Conservation (phyloP, 2,888 invertebrate genomes). For the Apamea crenata region DNA sequence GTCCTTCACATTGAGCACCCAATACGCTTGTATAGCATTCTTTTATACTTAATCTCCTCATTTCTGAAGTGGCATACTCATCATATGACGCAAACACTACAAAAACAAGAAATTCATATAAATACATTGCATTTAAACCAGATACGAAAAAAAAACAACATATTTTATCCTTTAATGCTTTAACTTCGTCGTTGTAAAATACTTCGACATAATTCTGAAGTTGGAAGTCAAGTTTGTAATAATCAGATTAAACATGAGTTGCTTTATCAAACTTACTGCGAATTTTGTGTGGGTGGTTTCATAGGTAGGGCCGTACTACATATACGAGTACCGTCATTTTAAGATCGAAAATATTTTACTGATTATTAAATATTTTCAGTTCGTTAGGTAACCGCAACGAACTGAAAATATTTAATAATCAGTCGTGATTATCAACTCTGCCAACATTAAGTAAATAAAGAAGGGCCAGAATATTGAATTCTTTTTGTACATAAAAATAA, state of each 20-base stretch:
- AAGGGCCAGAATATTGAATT: background rate
- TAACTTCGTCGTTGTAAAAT: conserved; percentile 25
- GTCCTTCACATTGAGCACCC: background rate
- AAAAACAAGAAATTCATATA: background rate
- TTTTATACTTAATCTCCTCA: background rate
- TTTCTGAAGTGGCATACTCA: background rate
- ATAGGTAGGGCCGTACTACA: background rate
- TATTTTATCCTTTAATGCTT: conserved; percentile 18
- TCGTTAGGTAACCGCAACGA: background rate
- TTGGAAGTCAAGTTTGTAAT: conserved; percentile 27
- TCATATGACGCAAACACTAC: background rate
- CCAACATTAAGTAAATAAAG: background rate
- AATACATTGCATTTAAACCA: background rate
- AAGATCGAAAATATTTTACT: background rate
- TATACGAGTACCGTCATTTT: background rate
- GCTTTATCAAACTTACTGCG: conserved; percentile 4
- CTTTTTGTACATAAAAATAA: background rate
- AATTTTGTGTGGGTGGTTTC: conserved; percentile 11
- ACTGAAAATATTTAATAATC: too few relatives aligned
- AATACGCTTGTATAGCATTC: background rate
- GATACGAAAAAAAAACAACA: background rate
- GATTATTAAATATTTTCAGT: conserved; percentile 5
- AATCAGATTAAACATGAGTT: conserved; percentile 35
- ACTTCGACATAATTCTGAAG: conserved; percentile 29
- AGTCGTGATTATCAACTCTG: background rate